These are phyloP conservation scores for Danio jaintianensis DNA, from an alignment of 2,797 vertebrate genomes.

Conservation along the genomic window DNA sequence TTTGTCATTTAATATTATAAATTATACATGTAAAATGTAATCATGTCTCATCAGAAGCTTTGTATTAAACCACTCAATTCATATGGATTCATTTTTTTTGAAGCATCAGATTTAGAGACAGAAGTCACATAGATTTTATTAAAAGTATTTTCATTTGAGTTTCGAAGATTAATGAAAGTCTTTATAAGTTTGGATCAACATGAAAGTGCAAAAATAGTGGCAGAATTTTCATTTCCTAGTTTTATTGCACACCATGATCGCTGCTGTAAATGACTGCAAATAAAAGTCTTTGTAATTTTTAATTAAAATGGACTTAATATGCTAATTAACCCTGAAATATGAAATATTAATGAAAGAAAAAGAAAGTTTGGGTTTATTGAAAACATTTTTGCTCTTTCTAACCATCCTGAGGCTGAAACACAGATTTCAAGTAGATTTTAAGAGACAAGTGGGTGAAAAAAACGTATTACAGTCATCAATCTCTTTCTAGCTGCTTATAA, in stretches of 20 bases:
- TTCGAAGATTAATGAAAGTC: too few relatives aligned
- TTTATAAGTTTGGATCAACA: too few relatives aligned
- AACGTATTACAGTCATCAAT: not conserved
- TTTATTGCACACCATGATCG: not conserved
- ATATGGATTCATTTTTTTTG: too few relatives aligned
- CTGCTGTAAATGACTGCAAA: not conserved
- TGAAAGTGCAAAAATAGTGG: not conserved
- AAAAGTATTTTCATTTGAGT: too few relatives aligned
- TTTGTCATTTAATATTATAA: too few relatives aligned
- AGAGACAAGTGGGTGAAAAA: not conserved
- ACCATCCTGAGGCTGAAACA: not conserved
- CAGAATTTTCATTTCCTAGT: not conserved
- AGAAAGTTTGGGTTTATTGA: not conserved
- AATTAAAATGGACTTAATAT: not conserved
- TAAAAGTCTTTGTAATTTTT: not conserved
- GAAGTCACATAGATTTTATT: too few relatives aligned
- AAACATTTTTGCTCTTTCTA: not conserved
- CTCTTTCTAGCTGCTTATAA: constrained; percentile 1
- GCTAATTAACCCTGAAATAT: not conserved
- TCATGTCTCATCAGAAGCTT: too few relatives aligned
- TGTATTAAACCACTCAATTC: too few relatives aligned
- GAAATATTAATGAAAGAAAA: not conserved
- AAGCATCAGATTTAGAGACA: too few relatives aligned
- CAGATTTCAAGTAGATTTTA: not conserved
- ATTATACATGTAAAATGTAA: too few relatives aligned